A percentile compares a stretch with the other conserved stretches of the same genome.
These are phyloP conservation scores for Gymnopithys bicolor DNA, from an alignment of 2,797 vertebrate species.

Conservation along the genomic window DNA sequence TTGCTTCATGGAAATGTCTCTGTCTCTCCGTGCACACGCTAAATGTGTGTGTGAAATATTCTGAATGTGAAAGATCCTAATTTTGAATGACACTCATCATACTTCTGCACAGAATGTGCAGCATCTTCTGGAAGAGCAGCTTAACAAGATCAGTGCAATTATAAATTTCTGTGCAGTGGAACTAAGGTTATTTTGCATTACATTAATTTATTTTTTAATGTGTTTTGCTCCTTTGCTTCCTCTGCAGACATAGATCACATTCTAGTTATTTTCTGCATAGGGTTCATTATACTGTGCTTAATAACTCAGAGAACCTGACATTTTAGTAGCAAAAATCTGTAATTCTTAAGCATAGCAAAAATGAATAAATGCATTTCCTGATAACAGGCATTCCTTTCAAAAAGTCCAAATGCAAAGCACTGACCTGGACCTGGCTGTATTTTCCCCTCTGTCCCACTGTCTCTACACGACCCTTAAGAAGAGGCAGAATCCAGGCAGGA, in stretches of 20 bases:
- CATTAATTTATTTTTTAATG: conserved; percentile 61
- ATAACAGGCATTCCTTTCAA: background rate
- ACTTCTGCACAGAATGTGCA: background rate
- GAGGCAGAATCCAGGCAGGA: background rate
- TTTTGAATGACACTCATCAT: background rate
- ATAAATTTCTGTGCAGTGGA: conserved; percentile 40
- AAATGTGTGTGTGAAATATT: background rate
- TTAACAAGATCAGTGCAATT: conserved; percentile 52
- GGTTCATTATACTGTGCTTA: conserved; percentile 53
- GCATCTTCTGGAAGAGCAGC: conserved; percentile 13
- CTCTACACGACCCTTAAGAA: background rate
- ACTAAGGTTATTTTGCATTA: conserved; percentile 54
- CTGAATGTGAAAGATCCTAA: background rate
- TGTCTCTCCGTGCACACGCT: background rate
- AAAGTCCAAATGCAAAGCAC: background rate
- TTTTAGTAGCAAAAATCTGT: conserved; percentile 45
- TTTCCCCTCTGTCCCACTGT: background rate
- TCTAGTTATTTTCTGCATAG: conserved; percentile 59
- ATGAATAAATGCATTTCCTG: background rate
- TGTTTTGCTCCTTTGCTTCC: conserved; percentile 53
- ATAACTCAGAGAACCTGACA: conserved; percentile 53
- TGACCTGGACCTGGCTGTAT: background rate
- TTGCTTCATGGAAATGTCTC: background rate
- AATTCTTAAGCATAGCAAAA: conserved; percentile 12
- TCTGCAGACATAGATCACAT: conserved; percentile 63